These are phyloP conservation scores for Vulpes ferrilata DNA, from an alignment of 2,113 vertebrate species.

Conservation along the genomic window DNA sequence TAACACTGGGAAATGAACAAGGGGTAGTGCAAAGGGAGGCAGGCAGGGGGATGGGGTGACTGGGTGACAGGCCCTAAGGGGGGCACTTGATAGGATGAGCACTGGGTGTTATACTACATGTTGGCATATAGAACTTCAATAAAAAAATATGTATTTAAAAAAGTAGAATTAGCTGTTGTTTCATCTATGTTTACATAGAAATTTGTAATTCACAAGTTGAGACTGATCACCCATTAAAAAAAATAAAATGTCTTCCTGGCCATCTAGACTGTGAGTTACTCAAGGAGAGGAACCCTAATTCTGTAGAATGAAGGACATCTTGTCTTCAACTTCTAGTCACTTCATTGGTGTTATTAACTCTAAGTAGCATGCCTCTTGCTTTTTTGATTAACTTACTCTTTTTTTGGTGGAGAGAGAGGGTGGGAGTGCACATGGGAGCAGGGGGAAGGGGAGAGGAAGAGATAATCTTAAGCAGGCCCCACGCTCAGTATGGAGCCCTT, in stretches of 20 bases:
- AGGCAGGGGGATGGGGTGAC: too few relatives aligned
- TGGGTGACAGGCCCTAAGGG: too few relatives aligned
- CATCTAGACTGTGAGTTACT: background rate
- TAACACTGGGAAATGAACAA: too few relatives aligned
- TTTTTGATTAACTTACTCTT: background rate
- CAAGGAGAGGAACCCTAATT: background rate
- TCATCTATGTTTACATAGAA: background rate
- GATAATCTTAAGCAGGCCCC: background rate
- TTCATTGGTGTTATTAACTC: background rate
- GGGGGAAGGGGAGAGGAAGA: background rate
- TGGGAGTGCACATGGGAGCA: background rate
- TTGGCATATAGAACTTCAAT: too few relatives aligned
- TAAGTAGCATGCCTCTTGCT: background rate
- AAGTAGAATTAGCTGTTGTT: background rate
- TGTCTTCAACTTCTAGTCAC: background rate
- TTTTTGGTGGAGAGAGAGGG: background rate
- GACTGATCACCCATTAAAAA: background rate
- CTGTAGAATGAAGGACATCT: background rate
- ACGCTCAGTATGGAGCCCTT: too few relatives aligned
- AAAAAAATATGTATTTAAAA: too few relatives aligned
- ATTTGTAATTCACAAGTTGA: background rate
- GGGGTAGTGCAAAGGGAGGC: too few relatives aligned
- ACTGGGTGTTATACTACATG: too few relatives aligned
- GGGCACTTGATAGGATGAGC: too few relatives aligned
- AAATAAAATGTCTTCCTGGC: background rate